Evolutionary conservation across 2,797 vertebrate species (phyloP).

Genomic region (Poecile montanus): DNA sequence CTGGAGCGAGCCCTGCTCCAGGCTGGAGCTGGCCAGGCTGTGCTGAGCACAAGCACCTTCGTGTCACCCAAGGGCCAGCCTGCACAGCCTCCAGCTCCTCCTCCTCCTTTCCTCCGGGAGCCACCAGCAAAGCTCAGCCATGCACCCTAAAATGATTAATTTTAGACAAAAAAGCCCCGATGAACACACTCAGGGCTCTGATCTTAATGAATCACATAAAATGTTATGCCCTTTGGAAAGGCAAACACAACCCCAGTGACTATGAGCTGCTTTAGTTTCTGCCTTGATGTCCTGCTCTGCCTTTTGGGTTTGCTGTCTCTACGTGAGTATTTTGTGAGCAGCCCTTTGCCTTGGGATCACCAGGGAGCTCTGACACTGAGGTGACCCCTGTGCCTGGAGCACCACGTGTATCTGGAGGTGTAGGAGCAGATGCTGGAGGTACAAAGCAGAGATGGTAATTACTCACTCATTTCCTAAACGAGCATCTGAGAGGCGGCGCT

Average conservation of each 20-base stretch:
- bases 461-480: background rate
- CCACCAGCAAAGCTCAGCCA: background rate
- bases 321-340: background rate
- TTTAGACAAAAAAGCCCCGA: background rate
- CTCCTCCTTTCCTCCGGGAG: background rate
- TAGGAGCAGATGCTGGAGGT: background rate
- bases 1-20: background rate
- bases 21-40: background rate
- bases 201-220: constrained; percentile 25
- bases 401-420: accelerated
- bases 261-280: background rate
- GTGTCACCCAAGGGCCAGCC: background rate
- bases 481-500: background rate
- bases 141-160: background rate
- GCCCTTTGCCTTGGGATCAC: background rate
- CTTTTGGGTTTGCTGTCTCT: background rate
- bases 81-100: background rate
- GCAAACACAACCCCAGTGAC: constrained; percentile 1
- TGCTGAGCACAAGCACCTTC: background rate
- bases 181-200: background rate
- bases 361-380: background rate
- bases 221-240: constrained; percentile 45
- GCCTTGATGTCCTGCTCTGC: background rate
- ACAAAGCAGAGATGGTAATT: background rate
- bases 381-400: background rate